These are phyloP conservation scores for Mythimna ferrago DNA, from an alignment of 2,888 invertebrate genomes.

Conservation along the genomic window DNA sequence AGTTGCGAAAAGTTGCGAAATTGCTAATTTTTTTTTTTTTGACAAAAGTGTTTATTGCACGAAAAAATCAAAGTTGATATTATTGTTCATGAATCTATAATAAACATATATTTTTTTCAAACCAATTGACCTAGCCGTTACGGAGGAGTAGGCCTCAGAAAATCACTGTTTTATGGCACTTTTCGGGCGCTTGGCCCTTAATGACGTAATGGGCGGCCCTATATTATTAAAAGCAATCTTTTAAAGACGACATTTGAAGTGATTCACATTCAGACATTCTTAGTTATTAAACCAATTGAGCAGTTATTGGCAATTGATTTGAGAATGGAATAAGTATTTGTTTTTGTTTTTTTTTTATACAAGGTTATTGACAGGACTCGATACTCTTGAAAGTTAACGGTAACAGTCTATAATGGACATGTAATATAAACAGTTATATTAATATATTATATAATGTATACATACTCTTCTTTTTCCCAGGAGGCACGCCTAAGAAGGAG, in stretches of 20 bases:
- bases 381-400: neutral
- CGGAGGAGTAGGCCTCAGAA: no score
- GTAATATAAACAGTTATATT: no score
- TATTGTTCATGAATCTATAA: no score
- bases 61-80: no score
- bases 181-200: no score
- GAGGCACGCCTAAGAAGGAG: neutral
- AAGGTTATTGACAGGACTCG: no score
- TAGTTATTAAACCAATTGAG: conserved; percentile 23
- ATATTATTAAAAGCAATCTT: neutral
- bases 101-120: no score
- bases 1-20: no score
- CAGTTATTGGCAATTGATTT: conserved; percentile 29
- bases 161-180: no score
- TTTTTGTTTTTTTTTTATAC: neutral
- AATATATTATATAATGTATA: neutral
- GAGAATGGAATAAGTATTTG: neutral
- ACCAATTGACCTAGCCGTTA: no score
- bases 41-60: no score
- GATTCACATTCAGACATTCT: conserved; percentile 10
- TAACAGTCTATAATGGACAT: neutral
- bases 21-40: no score
- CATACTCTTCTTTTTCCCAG: neutral
- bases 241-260: neutral
- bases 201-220: neutral